Percentiles rank a stretch among this genome's conserved stretches.
Conservation (phyloP, 2,888 invertebrate genomes). For the Agelastica alni region DNA sequence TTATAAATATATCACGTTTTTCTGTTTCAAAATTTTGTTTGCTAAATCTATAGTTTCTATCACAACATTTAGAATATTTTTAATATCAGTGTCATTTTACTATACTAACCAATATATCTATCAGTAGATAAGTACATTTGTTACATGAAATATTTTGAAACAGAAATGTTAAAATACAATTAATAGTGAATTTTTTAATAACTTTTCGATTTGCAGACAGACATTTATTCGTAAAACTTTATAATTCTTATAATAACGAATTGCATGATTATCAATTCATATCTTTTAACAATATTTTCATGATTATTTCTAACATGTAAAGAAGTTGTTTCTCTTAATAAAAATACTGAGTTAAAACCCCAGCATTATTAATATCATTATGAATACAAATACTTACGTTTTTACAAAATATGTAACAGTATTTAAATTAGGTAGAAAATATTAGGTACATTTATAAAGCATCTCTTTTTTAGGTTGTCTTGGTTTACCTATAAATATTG, state of each 20-base stretch:
- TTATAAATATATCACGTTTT: too few relatives aligned
- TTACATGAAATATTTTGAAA: too few relatives aligned
- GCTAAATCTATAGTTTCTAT: constrained; percentile 43
- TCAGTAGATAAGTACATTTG: too few relatives aligned
- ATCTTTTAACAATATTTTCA: too few relatives aligned
- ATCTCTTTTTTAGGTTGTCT: neutral
- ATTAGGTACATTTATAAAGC: neutral
- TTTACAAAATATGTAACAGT: neutral
- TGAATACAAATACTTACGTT: neutral
- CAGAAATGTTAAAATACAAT: neutral
- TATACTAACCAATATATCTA: neutral
- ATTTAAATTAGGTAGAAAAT: neutral
- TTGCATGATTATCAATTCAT: too few relatives aligned
- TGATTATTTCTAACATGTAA: too few relatives aligned
- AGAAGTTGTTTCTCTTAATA: neutral
- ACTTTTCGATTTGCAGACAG: too few relatives aligned
- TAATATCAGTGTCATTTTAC: constrained; percentile 18
- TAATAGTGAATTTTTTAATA: too few relatives aligned
- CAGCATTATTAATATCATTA: neutral
- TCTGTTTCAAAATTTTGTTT: constrained; percentile 38
- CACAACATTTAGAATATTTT: constrained; percentile 49
- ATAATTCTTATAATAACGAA: too few relatives aligned
- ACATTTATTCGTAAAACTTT: too few relatives aligned
- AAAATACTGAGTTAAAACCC: neutral
- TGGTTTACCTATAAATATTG: constrained; percentile 42